Conservation (phyloP, 2,888 invertebrate species). For the Elegia similella region DNA sequence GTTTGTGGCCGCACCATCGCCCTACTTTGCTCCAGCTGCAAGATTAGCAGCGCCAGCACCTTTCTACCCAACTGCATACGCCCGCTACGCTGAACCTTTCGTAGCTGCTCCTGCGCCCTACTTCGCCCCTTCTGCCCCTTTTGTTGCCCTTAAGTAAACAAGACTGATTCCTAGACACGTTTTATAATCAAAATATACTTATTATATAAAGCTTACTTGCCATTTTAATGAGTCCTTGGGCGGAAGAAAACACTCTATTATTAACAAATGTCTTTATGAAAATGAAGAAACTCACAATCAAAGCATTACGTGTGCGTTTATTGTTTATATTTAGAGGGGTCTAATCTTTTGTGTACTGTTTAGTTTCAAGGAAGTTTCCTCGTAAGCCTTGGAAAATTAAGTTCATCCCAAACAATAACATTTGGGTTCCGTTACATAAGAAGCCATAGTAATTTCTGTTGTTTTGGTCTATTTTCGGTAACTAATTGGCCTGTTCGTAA, state of each 20-base stretch:
- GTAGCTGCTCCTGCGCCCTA: constrained; percentile 41
- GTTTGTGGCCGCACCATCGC: constrained; percentile 38
- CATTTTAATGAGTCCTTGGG: constrained; percentile 14
- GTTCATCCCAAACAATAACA: constrained; percentile 31
- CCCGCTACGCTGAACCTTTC: constrained; percentile 31
- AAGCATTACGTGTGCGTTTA: constrained; percentile 27
- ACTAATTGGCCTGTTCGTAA: neutral
- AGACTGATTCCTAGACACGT: constrained; percentile 50
- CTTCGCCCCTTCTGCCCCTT: constrained; percentile 56
- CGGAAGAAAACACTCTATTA: constrained; percentile 12
- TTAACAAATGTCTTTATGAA: neutral
- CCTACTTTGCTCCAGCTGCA: constrained; percentile 48
- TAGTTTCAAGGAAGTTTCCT: constrained; percentile 52
- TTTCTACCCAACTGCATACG: constrained; percentile 32
- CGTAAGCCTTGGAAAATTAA: constrained; percentile 42
- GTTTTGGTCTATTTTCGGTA: neutral
- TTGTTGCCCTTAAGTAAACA: constrained; percentile 55
- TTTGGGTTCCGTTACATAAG: constrained; percentile 41
- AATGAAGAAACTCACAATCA: constrained; percentile 19
- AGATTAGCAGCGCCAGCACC: constrained; percentile 42
- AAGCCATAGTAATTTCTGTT: constrained; percentile 35
- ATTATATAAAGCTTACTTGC: constrained; percentile 21
- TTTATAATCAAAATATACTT: constrained; percentile 33
- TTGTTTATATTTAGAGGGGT: constrained; percentile 25
- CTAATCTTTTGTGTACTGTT: constrained; percentile 25